Percentiles rank a stretch among this genome's conserved stretches.
phyloP scores from a whole-genome alignment of 30 jellyfish, hydroid and myxozoan species.

The Turritopsis rubra region DNA sequence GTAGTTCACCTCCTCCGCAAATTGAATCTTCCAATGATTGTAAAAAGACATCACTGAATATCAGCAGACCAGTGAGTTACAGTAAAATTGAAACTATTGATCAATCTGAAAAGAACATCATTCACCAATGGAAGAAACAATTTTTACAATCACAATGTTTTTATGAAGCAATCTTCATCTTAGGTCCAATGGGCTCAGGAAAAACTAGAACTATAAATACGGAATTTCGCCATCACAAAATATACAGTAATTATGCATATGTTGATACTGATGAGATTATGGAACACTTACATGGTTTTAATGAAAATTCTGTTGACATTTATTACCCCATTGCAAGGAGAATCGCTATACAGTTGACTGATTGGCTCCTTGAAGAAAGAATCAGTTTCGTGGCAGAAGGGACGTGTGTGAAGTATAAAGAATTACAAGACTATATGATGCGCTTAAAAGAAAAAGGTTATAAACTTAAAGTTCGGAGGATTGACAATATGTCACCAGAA shows the following conservation, averaged over 20 bases:
- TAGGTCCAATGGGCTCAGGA: constrained; percentile 99
- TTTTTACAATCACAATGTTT: constrained; percentile 1
- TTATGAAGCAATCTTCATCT: constrained; percentile 80
- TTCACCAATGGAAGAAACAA: constrained; percentile 18
- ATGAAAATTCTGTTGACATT: constrained; percentile 51
- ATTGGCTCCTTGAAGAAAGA: constrained; percentile 80
- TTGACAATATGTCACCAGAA: constrained; percentile 46
- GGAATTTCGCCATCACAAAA: constrained; percentile 45
- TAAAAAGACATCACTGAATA: background rate
- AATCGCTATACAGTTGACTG: constrained; percentile 78
- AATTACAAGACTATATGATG: constrained; percentile 74
- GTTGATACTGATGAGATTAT: constrained; percentile 96
- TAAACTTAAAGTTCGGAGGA: constrained; percentile 53
- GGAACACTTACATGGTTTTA: constrained; percentile 88
- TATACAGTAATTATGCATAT: constrained; percentile 61
- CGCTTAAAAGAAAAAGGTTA: constrained; percentile 69
- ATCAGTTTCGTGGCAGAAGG: constrained; percentile 98
- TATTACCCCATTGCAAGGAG: constrained; percentile 78
- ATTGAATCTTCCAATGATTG: background rate
- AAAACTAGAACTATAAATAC: constrained; percentile 60
- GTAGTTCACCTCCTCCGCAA: background rate
- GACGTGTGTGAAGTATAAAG: constrained; percentile 86
- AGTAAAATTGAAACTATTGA: background rate
- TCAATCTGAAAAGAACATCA: constrained; percentile 13
- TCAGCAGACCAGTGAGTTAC: background rate